phyloP scores from a whole-genome alignment of 1,140 invertebrate genomes.

The Bombus breviceps region DNA sequence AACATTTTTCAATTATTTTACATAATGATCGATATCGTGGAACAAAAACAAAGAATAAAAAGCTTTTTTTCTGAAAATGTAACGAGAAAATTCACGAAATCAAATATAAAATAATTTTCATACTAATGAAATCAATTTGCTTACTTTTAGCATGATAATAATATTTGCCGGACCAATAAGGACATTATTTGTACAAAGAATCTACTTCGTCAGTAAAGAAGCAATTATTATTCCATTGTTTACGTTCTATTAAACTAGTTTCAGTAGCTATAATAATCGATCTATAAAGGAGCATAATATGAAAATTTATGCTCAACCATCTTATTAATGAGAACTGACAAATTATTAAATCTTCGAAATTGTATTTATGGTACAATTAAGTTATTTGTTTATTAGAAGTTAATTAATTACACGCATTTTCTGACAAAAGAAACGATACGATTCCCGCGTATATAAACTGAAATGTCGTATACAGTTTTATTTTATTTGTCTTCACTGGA shows the following conservation, averaged over 20 bases:
- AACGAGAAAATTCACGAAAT: neutral
- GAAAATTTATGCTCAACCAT: neutral
- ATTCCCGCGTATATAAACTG: neutral
- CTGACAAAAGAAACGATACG: neutral
- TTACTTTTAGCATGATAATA: neutral
- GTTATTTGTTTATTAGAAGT: neutral
- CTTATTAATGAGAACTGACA: neutral
- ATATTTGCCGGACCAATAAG: neutral
- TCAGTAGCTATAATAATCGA: neutral
- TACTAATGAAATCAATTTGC: neutral
- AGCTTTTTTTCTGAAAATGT: too few relatives aligned
- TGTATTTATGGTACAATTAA: neutral
- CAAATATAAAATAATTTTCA: neutral
- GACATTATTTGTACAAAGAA: neutral
- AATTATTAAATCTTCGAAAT: neutral
- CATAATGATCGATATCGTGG: neutral
- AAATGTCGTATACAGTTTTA: neutral
- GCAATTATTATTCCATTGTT: neutral
- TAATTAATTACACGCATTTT: neutral
- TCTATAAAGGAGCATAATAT: neutral
- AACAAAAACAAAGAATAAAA: neutral
- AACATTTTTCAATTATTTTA: neutral
- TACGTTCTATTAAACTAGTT: neutral
- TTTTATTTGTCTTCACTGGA: neutral
- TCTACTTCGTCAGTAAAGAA: neutral